Base-by-base conservation (phyloP, 1,140 invertebrate species). In the Panagrolaimus sp. region DNA sequence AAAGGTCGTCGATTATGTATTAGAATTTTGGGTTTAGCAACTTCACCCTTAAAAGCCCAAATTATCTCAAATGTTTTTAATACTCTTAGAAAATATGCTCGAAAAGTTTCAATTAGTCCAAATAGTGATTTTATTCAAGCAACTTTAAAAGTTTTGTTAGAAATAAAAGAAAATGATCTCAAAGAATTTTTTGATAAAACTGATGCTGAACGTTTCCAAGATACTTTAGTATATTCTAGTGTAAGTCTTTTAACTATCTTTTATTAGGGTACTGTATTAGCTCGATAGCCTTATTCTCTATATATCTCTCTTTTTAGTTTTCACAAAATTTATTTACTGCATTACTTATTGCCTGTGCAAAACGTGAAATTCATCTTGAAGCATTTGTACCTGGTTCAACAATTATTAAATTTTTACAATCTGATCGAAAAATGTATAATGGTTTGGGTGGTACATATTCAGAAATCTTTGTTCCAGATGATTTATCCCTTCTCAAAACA, bases 281-380 rank as follows among this genome's bases (percentile, higher is more conserved):
- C n/a, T n/a, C n/a, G n/a, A n/a, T n/a, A n/a, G n/a, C n/a, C n/a
- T n/a, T n/a, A n/a, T n/a, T n/a, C n/a, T n/a, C n/a, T n/a, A n/a
- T n/a, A n/a, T n/a, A n/a, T n/a, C n/a, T n/a, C n/a, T n/a, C n/a
- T n/a, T n/a, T n/a, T n/a, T n/a, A n/a, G n/a, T 67, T 73, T 42
- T 42, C 65, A 11, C n/a, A 68, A 44, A 68, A 73, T 25, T 23
- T 70, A 20, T 61, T 73, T 20, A 20, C 66, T 1, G 66, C 65
- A 13, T 25, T 69, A 7, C 65, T 70, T 38, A 27, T 67, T 11
- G 46, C 65, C 25, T 71, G 72, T 45, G 43, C 43, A 7, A 48
- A 38, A 11, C 14, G 27, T 1, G 25, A 9, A 23, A 9, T 47
- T 45, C 1, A n/a, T 20, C 46, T 38, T 23, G 47, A 25, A 31